Evolutionary conservation across 2,113 vertebrate species (phyloP).

Genomic region (Istiophorus platypterus): DNA sequence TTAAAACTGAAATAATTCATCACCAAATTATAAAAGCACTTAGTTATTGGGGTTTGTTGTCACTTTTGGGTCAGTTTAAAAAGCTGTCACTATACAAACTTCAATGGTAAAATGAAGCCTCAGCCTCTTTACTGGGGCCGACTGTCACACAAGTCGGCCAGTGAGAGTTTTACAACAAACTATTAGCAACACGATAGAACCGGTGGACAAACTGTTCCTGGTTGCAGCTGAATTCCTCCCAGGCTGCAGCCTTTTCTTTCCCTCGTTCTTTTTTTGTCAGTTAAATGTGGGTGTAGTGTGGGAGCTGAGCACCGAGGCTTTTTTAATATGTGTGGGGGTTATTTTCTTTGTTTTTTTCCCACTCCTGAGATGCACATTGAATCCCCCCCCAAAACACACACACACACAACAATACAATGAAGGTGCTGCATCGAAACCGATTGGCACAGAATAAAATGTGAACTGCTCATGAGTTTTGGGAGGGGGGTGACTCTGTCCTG

Average conservation of each 20-base stretch:
- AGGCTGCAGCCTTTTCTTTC: not conserved
- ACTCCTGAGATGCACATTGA: not conserved
- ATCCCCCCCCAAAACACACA: too few relatives aligned
- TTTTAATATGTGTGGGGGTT: not conserved
- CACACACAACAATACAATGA: not conserved
- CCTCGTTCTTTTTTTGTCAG: not conserved
- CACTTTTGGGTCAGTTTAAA: too few relatives aligned
- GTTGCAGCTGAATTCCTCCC: slow-evolving; percentile 1
- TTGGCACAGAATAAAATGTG: not conserved
- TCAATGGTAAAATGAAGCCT: not conserved
- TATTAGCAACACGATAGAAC: not conserved
- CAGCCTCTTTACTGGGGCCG: too few relatives aligned
- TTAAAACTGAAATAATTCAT: not conserved
- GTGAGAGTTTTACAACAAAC: not conserved
- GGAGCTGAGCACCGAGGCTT: slow-evolving; percentile 23
- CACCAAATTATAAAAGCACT: not conserved
- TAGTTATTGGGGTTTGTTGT: not conserved
- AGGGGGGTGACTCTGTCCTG: not conserved
- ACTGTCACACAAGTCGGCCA: not conserved
- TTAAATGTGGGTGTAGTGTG: slow-evolving; percentile 35
- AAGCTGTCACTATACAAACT: not conserved
- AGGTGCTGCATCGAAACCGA: not conserved
- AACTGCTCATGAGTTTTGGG: not conserved
- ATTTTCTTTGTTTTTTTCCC: not conserved
- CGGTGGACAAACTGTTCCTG: slow-evolving; percentile 9